Evolutionary conservation across 2,113 vertebrate genomes (phyloP), one percentile per base, ranked within the genome.

Genomic region (Anarhynchus alexandrinus): DNA sequence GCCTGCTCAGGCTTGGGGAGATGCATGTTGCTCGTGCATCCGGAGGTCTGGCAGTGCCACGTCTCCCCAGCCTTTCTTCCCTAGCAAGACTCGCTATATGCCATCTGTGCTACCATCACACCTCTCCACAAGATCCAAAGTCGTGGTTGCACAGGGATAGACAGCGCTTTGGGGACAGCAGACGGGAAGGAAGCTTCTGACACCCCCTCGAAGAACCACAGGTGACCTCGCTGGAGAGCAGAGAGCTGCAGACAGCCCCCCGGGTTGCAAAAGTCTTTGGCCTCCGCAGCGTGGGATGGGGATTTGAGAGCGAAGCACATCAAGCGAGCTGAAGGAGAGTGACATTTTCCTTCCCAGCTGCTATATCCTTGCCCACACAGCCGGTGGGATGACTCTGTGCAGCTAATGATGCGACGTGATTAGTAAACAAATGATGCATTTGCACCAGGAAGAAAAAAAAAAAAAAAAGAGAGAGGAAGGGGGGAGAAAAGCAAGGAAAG

Each of bases 91-190:
- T 74, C 81, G 11, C 66, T 3, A 18, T 17, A 5, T 19, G 36
- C 95, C 95, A 91, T 95, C 94, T 94, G 96, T 84, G 77, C 91
- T 72, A 71, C 80, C 76, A 43, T 95, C 82, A 86, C 91, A 91
- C 91, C 59, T 95, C 86, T 58, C 91, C 61, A 18, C 66, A 21
- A 78, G 81, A 82, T 47, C 47, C 43, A 10, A 55, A 78, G 83
- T 21, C 0, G 10, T 76, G 82, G 72, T 62, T 78, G 58, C 86
- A n/a, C 43, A 20, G 69, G 84, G 67, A 54, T 0, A 95, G 72
- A 69, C 51, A n/a, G 57, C 2, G 1, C 79, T 91, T 72, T 57
- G 69, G 57, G 77, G 86, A 85, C 79, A 87, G 88, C 73, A 88
- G 93, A 80, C 81, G 52, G 72, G 45, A 89, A 93, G 80, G 80